Evolutionary conservation across 2,888 invertebrate genomes (phyloP).

Genomic region (Crioceris asparagi): DNA sequence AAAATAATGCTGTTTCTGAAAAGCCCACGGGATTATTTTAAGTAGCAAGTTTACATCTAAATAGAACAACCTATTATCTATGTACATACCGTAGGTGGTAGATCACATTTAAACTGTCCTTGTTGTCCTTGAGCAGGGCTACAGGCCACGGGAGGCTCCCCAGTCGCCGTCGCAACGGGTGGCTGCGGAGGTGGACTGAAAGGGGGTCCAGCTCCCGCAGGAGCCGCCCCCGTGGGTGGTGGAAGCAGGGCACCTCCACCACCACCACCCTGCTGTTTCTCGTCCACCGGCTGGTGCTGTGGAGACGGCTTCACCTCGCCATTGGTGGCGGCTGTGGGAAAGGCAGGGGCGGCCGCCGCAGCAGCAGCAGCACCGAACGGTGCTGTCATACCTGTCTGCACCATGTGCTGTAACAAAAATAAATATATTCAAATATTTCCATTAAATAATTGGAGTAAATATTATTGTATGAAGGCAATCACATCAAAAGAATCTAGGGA

Average conservation of each 20-base stretch:
- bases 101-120: constrained; percentile 20
- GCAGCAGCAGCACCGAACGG: constrained; percentile 58
- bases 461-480: too few relatives aligned
- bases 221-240: constrained; percentile 35
- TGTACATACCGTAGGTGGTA: constrained; percentile 16
- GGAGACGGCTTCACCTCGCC: constrained; percentile 35
- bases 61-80: not conserved
- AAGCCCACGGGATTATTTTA: too few relatives aligned
- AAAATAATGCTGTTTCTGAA: too few relatives aligned
- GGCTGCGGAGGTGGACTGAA: constrained; percentile 33
- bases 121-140: not conserved
- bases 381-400: constrained; percentile 79
- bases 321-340: constrained; percentile 22
- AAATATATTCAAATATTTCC: constrained; percentile 3
- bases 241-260: constrained; percentile 43
- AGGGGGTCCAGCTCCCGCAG: constrained; percentile 34
- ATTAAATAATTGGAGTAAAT: too few relatives aligned
- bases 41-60: not conserved
- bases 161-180: constrained; percentile 34
- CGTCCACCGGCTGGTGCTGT: constrained; percentile 18
- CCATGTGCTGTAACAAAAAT: constrained; percentile 74
- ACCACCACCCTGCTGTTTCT: constrained; percentile 26
- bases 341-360: constrained; percentile 35
- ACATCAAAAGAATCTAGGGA: too few relatives aligned
- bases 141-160: constrained; percentile 19